phyloP scores from a whole-genome alignment of 2,888 invertebrate genomes.

The Blera fallax region DNA sequence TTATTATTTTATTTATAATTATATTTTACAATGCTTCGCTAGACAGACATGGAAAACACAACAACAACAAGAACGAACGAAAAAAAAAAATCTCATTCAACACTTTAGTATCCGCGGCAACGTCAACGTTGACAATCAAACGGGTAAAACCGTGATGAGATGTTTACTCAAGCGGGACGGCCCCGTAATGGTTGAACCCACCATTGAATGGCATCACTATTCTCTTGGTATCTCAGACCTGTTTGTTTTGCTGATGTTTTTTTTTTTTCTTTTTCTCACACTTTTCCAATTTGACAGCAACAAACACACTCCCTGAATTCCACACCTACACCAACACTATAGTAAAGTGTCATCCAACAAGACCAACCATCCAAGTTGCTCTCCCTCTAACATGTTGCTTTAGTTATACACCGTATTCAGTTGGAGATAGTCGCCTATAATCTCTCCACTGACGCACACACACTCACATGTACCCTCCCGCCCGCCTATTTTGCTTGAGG shows the following conservation, averaged over 20 bases:
- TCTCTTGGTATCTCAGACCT: constrained; percentile 59
- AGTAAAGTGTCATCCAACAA: constrained; percentile 59
- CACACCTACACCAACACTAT: constrained; percentile 65
- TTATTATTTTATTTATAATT: constrained; percentile 11
- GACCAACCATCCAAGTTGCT: constrained; percentile 30
- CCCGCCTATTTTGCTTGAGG: constrained; percentile 57
- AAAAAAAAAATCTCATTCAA: constrained; percentile 54
- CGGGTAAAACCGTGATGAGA: constrained; percentile 73
- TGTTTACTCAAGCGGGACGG: constrained; percentile 80
- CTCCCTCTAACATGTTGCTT: constrained; percentile 55
- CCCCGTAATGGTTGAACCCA: constrained; percentile 78
- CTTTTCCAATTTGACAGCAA: constrained; percentile 62
- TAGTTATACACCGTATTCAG: neutral
- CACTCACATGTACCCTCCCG: constrained; percentile 34
- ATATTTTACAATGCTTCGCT: constrained; percentile 19
- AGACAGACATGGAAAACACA: constrained; percentile 28
- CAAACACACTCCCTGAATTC: constrained; percentile 65
- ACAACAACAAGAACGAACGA: constrained; percentile 4
- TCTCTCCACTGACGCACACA: constrained; percentile 45
- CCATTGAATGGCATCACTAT: constrained; percentile 63
- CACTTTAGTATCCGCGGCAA: constrained; percentile 67
- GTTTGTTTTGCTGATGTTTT: constrained; percentile 57
- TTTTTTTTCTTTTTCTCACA: constrained; percentile 23
- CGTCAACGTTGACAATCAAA: constrained; percentile 69
- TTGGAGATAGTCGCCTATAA: constrained; percentile 51